These are phyloP conservation scores for Anguilla japonica DNA, from an alignment of 2,113 vertebrate species.

Conservation along the genomic window DNA sequence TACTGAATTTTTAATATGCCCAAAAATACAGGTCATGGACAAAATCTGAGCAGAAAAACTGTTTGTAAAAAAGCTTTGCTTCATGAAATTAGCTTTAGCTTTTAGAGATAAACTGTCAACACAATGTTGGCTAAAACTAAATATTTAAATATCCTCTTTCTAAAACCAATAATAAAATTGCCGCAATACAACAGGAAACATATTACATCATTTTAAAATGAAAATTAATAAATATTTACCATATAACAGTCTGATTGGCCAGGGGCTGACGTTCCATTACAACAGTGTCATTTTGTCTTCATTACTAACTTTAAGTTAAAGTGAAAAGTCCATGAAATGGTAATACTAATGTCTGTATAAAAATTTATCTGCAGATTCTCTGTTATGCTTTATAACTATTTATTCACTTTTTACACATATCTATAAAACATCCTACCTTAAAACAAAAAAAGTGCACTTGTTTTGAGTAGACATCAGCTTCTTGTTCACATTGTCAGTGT, in stretches of 20 bases:
- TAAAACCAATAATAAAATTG: not conserved
- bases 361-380: too few relatives aligned
- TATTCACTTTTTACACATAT: too few relatives aligned
- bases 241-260: not conserved
- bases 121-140: not conserved
- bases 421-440: not conserved
- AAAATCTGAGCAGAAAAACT: not conserved
- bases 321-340: not conserved
- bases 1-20: not conserved
- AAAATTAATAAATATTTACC: not conserved
- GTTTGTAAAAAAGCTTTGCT: not conserved
- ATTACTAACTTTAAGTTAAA: not conserved
- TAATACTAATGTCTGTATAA: too few relatives aligned
- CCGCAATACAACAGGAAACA: not conserved
- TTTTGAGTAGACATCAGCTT: not conserved
- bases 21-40: not conserved
- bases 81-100: too few relatives aligned
- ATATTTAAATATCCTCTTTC: not conserved
- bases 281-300: not conserved
- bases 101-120: too few relatives aligned
- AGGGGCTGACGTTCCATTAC: not conserved
- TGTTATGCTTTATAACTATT: too few relatives aligned
- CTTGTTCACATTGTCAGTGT: not conserved
- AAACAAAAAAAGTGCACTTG: not conserved
- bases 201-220: not conserved